Conservation (phyloP, 1,140 invertebrate species). For the Euschistus heros region DNA sequence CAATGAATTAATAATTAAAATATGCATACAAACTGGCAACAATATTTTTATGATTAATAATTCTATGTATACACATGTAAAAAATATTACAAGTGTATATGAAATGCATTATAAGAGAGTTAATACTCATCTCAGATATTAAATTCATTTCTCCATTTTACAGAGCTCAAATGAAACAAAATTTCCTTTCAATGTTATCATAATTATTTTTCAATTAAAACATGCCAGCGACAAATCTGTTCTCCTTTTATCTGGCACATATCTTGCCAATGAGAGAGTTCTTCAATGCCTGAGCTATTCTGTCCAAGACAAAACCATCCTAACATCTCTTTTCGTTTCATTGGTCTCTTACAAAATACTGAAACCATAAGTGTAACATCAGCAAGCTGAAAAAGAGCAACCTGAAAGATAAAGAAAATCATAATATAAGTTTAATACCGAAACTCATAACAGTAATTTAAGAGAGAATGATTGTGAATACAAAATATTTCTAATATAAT, state of each 20-base stretch:
- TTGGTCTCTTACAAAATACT: constrained; percentile 81
- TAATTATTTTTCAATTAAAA: constrained; percentile 41
- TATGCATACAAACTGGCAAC: constrained; percentile 1
- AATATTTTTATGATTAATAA: background rate
- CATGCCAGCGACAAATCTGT: constrained; percentile 64
- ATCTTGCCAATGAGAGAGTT: constrained; percentile 87
- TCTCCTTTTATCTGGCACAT: constrained; percentile 63
- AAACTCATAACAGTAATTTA: too few relatives aligned
- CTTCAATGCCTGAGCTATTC: constrained; percentile 83
- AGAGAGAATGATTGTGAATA: too few relatives aligned
- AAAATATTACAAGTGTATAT: too few relatives aligned
- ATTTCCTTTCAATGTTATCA: background rate
- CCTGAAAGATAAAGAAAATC: constrained; percentile 42
- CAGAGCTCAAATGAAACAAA: background rate
- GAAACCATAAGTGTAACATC: constrained; percentile 90
- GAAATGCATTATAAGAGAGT: too few relatives aligned
- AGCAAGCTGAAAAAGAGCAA: constrained; percentile 87
- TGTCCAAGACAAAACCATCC: constrained; percentile 89
- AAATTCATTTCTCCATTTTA: too few relatives aligned
- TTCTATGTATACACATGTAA: background rate
- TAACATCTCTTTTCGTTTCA: constrained; percentile 92
- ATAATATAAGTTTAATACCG: background rate
- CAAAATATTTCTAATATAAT: too few relatives aligned
- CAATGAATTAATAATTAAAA: background rate
- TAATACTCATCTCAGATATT: too few relatives aligned